phyloP scores from a whole-genome alignment of 2,888 invertebrate species.

The Sminthurinus aureus region DNA sequence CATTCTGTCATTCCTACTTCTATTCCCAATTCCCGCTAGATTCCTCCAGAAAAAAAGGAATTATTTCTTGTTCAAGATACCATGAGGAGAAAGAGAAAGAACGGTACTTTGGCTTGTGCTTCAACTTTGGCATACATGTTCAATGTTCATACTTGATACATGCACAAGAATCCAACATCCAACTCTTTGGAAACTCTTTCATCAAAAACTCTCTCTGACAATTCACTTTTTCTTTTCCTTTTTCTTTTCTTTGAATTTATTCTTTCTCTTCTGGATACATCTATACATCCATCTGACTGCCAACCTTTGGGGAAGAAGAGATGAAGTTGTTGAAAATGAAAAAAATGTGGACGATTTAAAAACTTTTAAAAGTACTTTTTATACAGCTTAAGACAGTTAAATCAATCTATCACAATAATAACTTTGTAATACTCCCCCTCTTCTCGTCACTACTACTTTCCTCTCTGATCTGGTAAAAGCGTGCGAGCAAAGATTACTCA shows the following conservation, averaged over 20 bases:
- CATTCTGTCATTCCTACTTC: not conserved
- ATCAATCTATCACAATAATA: conserved; percentile 18
- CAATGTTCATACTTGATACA: no score
- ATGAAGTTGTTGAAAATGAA: not conserved
- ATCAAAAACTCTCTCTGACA: not conserved
- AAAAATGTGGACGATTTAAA: conserved; percentile 2
- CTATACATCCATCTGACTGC: not conserved
- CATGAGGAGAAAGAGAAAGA: no score
- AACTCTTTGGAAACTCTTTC: not conserved
- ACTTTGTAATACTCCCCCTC: conserved; percentile 4
- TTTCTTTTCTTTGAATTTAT: not conserved
- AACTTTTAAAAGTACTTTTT: not conserved
- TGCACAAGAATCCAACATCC: not conserved
- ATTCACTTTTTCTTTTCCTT: not conserved
- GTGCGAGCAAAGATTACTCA: not conserved
- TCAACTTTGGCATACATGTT: no score
- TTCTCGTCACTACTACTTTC: not conserved
- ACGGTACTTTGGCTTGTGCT: no score
- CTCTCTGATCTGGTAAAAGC: no score
- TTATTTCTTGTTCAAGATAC: no score
- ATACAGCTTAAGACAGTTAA: conserved; percentile 13
- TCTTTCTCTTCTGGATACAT: not conserved
- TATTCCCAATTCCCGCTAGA: not conserved
- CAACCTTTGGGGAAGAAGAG: not conserved
- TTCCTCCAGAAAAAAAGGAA: no score